phyloP scores from a whole-genome alignment of 2,888 invertebrate species.

The Eupithecia inturbata region DNA sequence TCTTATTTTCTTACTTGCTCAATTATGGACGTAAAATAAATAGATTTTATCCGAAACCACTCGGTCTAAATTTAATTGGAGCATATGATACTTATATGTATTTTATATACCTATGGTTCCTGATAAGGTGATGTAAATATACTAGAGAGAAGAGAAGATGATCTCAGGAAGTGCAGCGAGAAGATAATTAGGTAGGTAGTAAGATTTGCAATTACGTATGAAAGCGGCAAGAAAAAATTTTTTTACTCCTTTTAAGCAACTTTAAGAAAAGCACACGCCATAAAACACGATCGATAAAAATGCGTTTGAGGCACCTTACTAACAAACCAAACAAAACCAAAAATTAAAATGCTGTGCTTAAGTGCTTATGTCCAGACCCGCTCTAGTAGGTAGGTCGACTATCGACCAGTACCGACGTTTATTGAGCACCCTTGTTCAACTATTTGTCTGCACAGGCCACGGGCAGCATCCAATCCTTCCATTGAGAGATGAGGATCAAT shows the following conservation, averaged over 20 bases:
- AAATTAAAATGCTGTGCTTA: too few relatives aligned
- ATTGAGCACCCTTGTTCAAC: background rate
- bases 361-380: background rate
- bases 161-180: too few relatives aligned
- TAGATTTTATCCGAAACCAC: background rate
- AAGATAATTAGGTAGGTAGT: too few relatives aligned
- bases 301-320: background rate
- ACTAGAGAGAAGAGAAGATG: too few relatives aligned
- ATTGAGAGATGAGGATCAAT: constrained; percentile 46
- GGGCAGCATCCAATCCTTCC: constrained; percentile 11
- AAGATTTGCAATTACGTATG: too few relatives aligned
- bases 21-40: background rate
- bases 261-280: background rate
- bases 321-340: background rate
- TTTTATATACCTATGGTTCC: too few relatives aligned
- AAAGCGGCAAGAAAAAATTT: too few relatives aligned
- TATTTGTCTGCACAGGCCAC: background rate
- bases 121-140: too few relatives aligned
- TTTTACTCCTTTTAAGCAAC: too few relatives aligned
- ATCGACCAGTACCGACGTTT: background rate
- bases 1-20: background rate
- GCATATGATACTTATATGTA: too few relatives aligned
- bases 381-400: background rate
- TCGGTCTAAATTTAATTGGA: too few relatives aligned
- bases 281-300: background rate